phyloP scores from a whole-genome alignment of 2,888 invertebrate species.

The Trachelus iudaicus region DNA sequence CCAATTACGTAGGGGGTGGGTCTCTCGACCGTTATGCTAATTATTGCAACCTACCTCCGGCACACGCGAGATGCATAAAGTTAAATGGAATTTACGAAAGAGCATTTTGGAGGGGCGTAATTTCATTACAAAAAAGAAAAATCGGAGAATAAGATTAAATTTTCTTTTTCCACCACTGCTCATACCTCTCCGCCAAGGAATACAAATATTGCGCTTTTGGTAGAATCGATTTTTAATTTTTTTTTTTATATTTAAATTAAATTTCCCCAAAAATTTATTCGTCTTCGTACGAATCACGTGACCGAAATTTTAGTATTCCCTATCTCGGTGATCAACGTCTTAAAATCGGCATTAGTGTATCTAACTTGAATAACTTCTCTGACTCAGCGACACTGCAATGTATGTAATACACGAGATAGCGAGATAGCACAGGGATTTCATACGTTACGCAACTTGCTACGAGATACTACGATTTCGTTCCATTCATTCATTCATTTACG shows the following conservation, averaged over 20 bases:
- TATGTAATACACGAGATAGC: not conserved
- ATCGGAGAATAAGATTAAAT: no score
- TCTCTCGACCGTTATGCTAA: not conserved
- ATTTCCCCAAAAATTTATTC: not conserved
- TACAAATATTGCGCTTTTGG: conserved; percentile 14
- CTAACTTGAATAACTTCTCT: not conserved
- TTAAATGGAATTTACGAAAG: no score
- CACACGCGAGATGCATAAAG: not conserved
- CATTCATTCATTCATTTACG: not conserved
- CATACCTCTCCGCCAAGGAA: no score
- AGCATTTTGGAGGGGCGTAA: no score
- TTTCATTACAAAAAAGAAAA: no score
- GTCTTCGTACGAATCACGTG: not conserved
- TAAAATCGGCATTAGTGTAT: not conserved
- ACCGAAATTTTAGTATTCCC: not conserved
- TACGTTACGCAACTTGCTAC: not conserved
- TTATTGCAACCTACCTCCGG: not conserved
- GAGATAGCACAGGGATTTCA: not conserved
- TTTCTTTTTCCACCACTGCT: no score
- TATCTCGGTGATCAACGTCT: not conserved
- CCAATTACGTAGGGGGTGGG: not conserved
- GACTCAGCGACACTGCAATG: not conserved
- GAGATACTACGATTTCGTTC: not conserved
- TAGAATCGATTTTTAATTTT: no score
- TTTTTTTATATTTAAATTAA: no score